Evolutionary conservation across 1,140 invertebrate species (phyloP), one percentile per base, ranked within the genome.

Genomic region (Dreissena rostriformis): DNA sequence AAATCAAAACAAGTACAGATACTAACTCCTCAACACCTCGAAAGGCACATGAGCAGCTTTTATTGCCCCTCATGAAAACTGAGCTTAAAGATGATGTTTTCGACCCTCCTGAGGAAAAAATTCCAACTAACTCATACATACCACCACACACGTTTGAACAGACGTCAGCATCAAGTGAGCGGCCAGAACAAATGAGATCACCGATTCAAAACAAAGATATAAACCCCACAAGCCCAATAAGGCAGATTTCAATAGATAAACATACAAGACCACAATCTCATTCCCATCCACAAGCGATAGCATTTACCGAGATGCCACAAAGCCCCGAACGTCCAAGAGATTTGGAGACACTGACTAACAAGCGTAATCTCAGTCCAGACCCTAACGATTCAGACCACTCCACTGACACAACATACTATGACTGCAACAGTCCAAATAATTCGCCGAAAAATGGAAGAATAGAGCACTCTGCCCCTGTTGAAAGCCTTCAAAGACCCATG

Each of bases 361-460:
- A 24, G 2, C 22, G 22, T 61, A 19, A 19, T 61, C 22, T 61
- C 57, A 71, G 71, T 24, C 53, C 66, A 10, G 71, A 82, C n/a
- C 63, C 29, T 24, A 53, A 24, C 14, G 80, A 82, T 22, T 82
- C 80, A 67, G 80, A 82, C 8, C 74, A 11, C 12, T 82, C 39
- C 39, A 39, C 80, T 53, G 80, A 82, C n/a, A 61, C 39, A 39
- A 39, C 24, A 19, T 82, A 82, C 52, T 82, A 82, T 68, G 80
- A 82, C 17, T 82, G 80, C 29, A 55, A 66, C 52, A 73, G 70
- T 66, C 68, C 53, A 12, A 65, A 61, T 39, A 39, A 24, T 19
- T 75, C 80, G 14, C 51, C 80, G 8, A 1, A 12, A 55, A 19
- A 61, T 7, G 28, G 10, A 0, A 74, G 39, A 29, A 51, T 68